Evolutionary conservation across 2,888 invertebrate genomes (phyloP).

Genomic region (Acanthoscelides obtectus): DNA sequence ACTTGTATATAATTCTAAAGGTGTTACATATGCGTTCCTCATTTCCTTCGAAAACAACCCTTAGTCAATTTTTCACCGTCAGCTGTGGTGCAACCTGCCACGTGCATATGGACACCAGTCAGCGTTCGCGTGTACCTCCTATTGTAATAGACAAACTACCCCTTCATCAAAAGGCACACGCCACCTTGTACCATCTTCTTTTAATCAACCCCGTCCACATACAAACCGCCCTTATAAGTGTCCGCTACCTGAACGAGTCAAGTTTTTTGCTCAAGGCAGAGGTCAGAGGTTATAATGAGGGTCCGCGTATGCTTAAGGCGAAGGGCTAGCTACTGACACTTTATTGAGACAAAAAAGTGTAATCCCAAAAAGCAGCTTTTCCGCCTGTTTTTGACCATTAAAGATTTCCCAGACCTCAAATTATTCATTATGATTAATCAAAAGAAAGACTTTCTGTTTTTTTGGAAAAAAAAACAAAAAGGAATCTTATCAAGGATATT

Average conservation of each 20-base stretch:
- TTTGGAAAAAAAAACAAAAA: too few species aligned
- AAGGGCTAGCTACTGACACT: too few species aligned
- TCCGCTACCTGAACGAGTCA: background rate
- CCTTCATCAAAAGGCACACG: background rate
- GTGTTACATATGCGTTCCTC: background rate
- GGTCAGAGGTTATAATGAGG: background rate
- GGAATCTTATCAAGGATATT: too few species aligned
- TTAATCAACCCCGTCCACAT: background rate
- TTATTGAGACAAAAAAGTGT: too few species aligned
- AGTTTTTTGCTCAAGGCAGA: background rate
- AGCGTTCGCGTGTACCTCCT: background rate
- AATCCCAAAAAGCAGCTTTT: too few species aligned
- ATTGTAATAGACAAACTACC: background rate
- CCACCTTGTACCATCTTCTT: background rate
- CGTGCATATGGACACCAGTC: background rate
- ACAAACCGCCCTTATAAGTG: background rate
- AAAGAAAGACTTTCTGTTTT: too few species aligned
- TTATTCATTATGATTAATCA: too few species aligned
- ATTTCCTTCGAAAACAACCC: background rate
- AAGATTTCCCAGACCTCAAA: too few species aligned
- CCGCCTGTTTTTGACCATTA: too few species aligned
- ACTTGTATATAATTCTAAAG: too few species aligned
- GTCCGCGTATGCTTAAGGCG: background rate
- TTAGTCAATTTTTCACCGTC: background rate
- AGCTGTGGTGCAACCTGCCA: background rate